Conservation (phyloP, 2,888 invertebrate genomes). For the Lottia gigantea region DNA sequence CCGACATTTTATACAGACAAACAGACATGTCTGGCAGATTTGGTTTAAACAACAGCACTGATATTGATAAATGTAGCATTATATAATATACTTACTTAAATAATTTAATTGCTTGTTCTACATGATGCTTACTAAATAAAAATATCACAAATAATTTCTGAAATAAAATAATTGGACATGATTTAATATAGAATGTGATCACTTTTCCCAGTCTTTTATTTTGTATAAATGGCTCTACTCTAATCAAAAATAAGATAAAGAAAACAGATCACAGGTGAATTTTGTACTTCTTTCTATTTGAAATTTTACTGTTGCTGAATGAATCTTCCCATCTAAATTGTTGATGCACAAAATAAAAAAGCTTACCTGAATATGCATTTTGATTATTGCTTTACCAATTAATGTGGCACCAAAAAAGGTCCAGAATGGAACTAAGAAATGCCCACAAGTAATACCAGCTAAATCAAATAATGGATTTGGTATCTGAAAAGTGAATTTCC, state of each 20-base stretch:
- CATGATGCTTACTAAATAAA: constrained; percentile 81
- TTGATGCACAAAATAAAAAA: not conserved
- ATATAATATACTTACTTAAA: constrained; percentile 64
- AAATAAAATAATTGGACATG: constrained; percentile 29
- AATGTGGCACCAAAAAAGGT: constrained; percentile 99
- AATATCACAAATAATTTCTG: constrained; percentile 71
- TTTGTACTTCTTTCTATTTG: too few species aligned
- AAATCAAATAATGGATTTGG: constrained; percentile 99
- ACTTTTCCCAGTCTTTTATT: too few species aligned
- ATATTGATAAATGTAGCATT: too few species aligned
- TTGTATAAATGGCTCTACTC: too few species aligned
- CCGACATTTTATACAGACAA: too few species aligned
- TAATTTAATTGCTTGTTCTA: constrained; percentile 74
- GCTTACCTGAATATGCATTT: constrained; percentile 91
- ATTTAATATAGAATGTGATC: too few species aligned
- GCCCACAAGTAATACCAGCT: constrained; percentile 98
- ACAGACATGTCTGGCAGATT: too few species aligned
- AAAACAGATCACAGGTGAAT: too few species aligned
- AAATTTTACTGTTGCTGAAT: too few species aligned
- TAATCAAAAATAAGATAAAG: too few species aligned
- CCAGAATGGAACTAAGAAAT: constrained; percentile 99
- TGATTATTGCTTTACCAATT: constrained; percentile 95
- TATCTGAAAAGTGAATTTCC: constrained; percentile 74
- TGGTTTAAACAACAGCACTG: too few species aligned
- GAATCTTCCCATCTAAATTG: too few species aligned